phyloP scores from a whole-genome alignment of 2,888 invertebrate genomes.

The Atherix ibis region DNA sequence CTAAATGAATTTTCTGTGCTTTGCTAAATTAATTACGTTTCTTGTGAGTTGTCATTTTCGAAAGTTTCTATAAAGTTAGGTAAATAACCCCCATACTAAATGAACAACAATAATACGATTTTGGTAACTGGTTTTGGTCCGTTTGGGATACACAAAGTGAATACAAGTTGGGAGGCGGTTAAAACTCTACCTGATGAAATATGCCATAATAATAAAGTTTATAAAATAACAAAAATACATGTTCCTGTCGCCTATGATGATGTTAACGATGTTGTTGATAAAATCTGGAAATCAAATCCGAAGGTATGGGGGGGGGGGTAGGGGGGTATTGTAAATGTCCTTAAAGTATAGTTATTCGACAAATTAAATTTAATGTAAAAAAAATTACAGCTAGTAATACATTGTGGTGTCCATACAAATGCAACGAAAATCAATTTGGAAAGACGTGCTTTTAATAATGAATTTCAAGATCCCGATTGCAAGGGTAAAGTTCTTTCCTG shows the following conservation, averaged over 20 bases:
- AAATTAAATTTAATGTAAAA: too few relatives aligned
- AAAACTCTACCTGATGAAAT: slow-evolving; percentile 35
- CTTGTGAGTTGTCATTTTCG: too few relatives aligned
- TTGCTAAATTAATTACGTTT: too few relatives aligned
- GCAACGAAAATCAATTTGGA: slow-evolving; percentile 25
- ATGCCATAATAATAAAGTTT: slow-evolving; percentile 24
- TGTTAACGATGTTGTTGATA: slow-evolving; percentile 41
- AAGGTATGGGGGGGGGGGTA: slow-evolving; percentile 37
- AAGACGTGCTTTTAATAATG: slow-evolving; percentile 27
- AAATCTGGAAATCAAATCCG: slow-evolving; percentile 49
- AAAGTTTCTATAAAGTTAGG: too few relatives aligned
- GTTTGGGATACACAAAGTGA: slow-evolving; percentile 46
- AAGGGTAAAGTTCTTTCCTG: slow-evolving; percentile 18
- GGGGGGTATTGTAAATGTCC: neutral
- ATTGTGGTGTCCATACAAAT: slow-evolving; percentile 28
- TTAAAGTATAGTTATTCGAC: neutral
- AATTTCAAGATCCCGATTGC: slow-evolving; percentile 25
- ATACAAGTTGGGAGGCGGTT: slow-evolving; percentile 68
- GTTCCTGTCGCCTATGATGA: slow-evolving; percentile 49
- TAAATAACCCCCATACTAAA: too few relatives aligned
- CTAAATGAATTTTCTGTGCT: too few relatives aligned
- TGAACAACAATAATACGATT: slow-evolving; percentile 14
- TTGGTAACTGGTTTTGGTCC: slow-evolving; percentile 65
- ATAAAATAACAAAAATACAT: slow-evolving; percentile 37
- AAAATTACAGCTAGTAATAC: slow-evolving; percentile 24